Evolutionary conservation across 2,797 vertebrate genomes (phyloP).

Genomic region (Pristis pectinata): DNA sequence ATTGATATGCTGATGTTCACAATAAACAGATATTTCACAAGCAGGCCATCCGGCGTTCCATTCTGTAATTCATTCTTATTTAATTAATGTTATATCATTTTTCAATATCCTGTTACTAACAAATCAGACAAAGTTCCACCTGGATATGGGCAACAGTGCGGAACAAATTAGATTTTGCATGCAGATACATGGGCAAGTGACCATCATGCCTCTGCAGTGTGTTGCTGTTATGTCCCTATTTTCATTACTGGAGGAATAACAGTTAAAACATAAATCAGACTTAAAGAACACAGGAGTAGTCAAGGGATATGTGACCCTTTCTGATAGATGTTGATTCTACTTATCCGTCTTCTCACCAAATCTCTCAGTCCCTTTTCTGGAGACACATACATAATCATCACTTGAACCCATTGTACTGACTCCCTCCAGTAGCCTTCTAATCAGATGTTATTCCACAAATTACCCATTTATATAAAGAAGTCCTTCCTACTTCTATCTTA

Average conservation of each 20-base stretch:
- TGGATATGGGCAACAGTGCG: neutral
- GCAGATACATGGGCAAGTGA: neutral
- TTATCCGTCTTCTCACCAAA: neutral
- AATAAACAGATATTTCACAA: neutral
- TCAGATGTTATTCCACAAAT: neutral
- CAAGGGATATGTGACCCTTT: neutral
- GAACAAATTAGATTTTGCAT: neutral
- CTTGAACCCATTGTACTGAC: neutral
- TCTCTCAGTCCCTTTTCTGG: neutral
- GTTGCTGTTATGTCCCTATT: neutral
- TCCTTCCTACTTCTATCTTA: neutral
- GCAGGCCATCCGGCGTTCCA: neutral
- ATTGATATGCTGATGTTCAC: neutral
- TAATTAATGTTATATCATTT: neutral
- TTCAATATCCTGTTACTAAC: slow-evolving; percentile 6
- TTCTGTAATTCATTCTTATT: neutral
- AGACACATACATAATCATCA: neutral
- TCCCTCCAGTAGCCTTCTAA: neutral
- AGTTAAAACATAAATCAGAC: neutral
- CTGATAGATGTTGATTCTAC: neutral
- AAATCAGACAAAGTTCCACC: neutral
- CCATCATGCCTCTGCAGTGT: neutral
- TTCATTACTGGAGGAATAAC: neutral
- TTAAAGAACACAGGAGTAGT: neutral
- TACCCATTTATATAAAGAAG: neutral